Conservation (phyloP, 2,113 vertebrate genomes). For the Capreolus pygargus region DNA sequence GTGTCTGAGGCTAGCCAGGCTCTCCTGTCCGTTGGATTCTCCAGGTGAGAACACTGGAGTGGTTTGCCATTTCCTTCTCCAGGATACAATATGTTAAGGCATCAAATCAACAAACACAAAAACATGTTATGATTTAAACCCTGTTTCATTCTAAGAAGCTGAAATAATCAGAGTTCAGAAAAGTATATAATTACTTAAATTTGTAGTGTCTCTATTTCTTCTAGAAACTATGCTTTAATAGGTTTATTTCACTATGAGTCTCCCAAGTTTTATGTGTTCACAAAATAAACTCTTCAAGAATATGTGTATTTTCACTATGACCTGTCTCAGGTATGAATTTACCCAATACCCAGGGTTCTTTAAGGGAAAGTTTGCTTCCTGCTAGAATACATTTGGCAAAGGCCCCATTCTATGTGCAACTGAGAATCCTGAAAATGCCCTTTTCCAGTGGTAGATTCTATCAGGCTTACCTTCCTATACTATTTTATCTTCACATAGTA, state of each 20-base stretch:
- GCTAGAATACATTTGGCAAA: background rate
- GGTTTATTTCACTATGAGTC: background rate
- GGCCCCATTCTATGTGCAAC: background rate
- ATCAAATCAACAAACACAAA: background rate
- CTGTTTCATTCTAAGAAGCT: background rate
- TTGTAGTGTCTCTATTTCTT: background rate
- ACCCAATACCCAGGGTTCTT: fast-evolving
- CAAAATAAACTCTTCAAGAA: background rate
- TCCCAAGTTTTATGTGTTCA: background rate
- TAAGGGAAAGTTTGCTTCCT: background rate
- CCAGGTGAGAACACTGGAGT: background rate
- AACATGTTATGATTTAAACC: background rate
- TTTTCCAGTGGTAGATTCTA: background rate
- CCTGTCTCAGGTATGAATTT: background rate
- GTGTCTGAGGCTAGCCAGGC: background rate
- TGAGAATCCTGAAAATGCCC: background rate
- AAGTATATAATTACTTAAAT: background rate
- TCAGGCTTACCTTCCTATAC: background rate
- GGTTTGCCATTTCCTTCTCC: background rate
- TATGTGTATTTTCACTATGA: background rate
- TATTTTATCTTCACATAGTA: background rate
- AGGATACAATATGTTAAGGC: background rate
- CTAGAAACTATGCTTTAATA: background rate
- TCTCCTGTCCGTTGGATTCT: background rate
- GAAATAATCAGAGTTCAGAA: background rate